These are phyloP conservation scores for Lampropteryx suffumata DNA, from an alignment of 2,888 invertebrate species.

Conservation along the genomic window DNA sequence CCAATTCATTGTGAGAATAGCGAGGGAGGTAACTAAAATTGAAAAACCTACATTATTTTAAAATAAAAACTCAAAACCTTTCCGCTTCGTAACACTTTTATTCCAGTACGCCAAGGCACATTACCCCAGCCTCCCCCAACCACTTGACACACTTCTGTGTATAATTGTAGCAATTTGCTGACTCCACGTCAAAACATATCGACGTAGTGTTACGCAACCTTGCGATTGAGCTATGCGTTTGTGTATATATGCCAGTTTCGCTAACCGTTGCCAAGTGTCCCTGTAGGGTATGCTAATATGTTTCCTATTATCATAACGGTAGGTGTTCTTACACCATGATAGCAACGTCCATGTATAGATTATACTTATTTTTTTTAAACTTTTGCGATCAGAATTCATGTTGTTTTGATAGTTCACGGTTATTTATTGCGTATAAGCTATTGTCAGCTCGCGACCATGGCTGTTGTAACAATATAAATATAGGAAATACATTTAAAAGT, in stretches of 20 bases:
- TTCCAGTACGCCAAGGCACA: not conserved
- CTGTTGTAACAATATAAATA: too few species aligned
- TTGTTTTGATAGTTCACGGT: too few species aligned
- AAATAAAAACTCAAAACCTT: too few species aligned
- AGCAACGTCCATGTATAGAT: not conserved
- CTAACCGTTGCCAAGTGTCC: slow-evolving; percentile 49
- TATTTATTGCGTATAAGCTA: too few species aligned
- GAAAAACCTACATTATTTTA: too few species aligned
- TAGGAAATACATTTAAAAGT: too few species aligned
- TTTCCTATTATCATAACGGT: slow-evolving; percentile 19
- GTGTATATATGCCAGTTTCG: slow-evolving; percentile 60
- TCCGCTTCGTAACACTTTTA: too few species aligned
- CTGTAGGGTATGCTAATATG: slow-evolving; percentile 46
- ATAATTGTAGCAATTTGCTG: slow-evolving; percentile 77
- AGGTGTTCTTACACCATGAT: slow-evolving; percentile 1
- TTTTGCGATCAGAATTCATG: too few species aligned
- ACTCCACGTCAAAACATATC: slow-evolving; percentile 75
- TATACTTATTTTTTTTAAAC: not conserved
- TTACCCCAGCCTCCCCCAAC: slow-evolving; percentile 50
- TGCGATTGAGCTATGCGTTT: slow-evolving; percentile 72
- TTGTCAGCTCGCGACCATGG: too few species aligned
- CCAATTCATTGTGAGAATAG: too few species aligned
- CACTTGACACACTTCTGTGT: slow-evolving; percentile 72
- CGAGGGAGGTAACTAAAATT: too few species aligned
- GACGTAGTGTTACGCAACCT: slow-evolving; percentile 66